These are phyloP conservation scores for Allygus modestus DNA, from an alignment of 2,888 invertebrate genomes.

Conservation along the genomic window DNA sequence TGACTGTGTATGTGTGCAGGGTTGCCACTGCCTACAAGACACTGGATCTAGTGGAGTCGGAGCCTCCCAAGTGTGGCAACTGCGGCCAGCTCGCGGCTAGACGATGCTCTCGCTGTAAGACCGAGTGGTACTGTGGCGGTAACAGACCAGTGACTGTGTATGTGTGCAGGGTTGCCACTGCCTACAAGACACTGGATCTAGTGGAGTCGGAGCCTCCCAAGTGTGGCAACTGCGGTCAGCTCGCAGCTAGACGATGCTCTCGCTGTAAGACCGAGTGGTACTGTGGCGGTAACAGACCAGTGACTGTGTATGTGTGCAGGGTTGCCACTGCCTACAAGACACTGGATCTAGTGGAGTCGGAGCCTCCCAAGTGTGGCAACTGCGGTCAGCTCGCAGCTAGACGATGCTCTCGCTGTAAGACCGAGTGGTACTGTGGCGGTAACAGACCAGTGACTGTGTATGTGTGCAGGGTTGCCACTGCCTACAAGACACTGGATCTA, in stretches of 20 bases:
- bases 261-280: constrained; percentile 90
- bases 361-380: constrained; percentile 80
- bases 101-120: constrained; percentile 91
- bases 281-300: too few species aligned
- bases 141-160: too few species aligned
- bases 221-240: constrained; percentile 87
- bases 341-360: constrained; percentile 80
- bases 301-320: too few species aligned
- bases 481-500: constrained; percentile 84
- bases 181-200: constrained; percentile 84
- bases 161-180: constrained; percentile 80
- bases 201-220: constrained; percentile 78
- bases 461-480: constrained; percentile 78
- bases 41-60: constrained; percentile 80
- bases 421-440: too few species aligned
- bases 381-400: too few species aligned
- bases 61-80: constrained; percentile 80
- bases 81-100: too few species aligned
- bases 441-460: too few species aligned
- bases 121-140: too few species aligned
- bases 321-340: constrained; percentile 85
- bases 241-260: constrained; percentile 93
- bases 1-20: too few species aligned
- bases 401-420: constrained; percentile 91
- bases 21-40: constrained; percentile 85